These are phyloP conservation scores for Pagetopsis macropterus DNA, from an alignment of 2,797 vertebrate species.

Conservation along the genomic window DNA sequence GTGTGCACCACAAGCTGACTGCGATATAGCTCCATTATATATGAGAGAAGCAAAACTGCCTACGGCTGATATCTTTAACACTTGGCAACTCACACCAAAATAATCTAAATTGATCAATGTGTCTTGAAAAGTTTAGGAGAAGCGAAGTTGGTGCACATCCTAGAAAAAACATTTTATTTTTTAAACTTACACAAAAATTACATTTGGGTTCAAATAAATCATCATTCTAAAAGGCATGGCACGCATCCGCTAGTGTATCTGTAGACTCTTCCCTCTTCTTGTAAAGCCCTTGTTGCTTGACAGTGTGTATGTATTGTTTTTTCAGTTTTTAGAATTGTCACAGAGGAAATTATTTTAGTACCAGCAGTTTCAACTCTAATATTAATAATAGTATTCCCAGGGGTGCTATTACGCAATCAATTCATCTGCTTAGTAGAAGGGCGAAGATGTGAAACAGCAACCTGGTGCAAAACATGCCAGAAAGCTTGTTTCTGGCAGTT, in stretches of 20 bases:
- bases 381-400: conserved; percentile 25
- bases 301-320: background rate
- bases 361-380: conserved; percentile 1
- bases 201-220: too few relatives aligned
- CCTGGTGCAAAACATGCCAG: conserved; percentile 30
- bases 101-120: too few relatives aligned
- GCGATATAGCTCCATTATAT: too few relatives aligned
- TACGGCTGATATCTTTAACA: too few relatives aligned
- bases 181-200: too few relatives aligned
- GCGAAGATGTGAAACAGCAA: conserved; percentile 35
- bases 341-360: background rate
- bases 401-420: conserved; percentile 47
- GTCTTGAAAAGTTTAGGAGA: too few relatives aligned
- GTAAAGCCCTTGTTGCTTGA: background rate
- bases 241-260: background rate
- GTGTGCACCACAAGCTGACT: too few relatives aligned
- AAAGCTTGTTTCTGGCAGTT: conserved; percentile 29
- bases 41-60: too few relatives aligned
- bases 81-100: too few relatives aligned
- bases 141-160: too few relatives aligned
- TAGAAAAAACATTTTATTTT: too few relatives aligned
- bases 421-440: conserved; percentile 51
- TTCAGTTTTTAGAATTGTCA: conserved; percentile 17
- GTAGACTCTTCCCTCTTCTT: background rate
- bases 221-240: background rate